These are phyloP conservation scores for Misgurnus mizolepis DNA, from an alignment of 2,113 vertebrate genomes.

Conservation along the genomic window DNA sequence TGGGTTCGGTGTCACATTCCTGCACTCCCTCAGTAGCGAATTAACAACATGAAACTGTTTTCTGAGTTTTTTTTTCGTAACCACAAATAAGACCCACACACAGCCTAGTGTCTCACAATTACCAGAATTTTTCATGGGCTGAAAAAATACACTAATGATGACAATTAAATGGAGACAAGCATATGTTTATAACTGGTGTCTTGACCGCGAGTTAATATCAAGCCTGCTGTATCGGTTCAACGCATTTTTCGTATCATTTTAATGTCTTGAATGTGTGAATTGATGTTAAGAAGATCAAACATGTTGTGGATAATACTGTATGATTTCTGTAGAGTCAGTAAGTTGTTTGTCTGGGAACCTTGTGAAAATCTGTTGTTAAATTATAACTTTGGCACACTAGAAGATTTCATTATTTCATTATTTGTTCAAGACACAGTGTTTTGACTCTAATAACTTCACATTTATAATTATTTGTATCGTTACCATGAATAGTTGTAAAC, in stretches of 20 bases:
- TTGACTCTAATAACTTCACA: background rate
- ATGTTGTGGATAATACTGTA: too few relatives aligned
- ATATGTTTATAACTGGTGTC: too few relatives aligned
- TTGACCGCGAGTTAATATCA: too few relatives aligned
- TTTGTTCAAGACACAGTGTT: background rate
- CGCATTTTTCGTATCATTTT: background rate
- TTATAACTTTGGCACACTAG: background rate
- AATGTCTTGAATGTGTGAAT: background rate
- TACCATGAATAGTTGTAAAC: background rate
- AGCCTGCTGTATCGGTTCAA: too few relatives aligned
- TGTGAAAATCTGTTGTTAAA: background rate
- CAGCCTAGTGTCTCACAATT: background rate
- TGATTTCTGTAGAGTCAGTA: background rate
- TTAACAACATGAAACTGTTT: background rate
- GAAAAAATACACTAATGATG: background rate
- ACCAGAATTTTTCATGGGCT: background rate
- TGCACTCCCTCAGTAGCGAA: background rate
- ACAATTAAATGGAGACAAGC: background rate
- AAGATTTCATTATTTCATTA: slow-evolving; percentile 8
- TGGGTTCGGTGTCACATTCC: background rate
- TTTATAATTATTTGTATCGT: background rate
- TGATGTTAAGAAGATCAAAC: background rate
- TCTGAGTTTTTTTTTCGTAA: background rate
- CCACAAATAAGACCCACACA: slow-evolving; percentile 14
- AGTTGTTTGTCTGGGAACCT: background rate